Conservation (phyloP, 2,113 vertebrate species). For the Bubalus kerabau region DNA sequence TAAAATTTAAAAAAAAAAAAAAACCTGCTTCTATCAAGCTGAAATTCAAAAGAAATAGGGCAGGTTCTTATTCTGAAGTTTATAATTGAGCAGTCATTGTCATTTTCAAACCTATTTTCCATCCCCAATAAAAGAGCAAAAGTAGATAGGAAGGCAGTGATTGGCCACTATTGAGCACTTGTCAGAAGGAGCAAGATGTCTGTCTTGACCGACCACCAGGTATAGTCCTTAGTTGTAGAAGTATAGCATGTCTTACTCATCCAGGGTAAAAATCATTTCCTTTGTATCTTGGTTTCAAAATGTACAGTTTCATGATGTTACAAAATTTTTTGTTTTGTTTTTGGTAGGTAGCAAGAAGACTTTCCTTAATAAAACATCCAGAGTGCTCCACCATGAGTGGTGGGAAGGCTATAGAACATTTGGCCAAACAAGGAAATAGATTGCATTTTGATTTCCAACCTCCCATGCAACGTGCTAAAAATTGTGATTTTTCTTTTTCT, state of each 20-base stretch:
- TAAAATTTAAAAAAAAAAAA: background rate
- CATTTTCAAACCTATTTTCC: background rate
- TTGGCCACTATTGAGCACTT: background rate
- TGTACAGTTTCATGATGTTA: background rate
- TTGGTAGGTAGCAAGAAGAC: conserved; percentile 90
- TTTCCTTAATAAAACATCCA: conserved; percentile 87
- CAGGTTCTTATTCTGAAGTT: background rate
- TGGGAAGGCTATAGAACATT: conserved; percentile 90
- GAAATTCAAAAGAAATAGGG: background rate
- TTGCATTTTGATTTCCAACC: conserved; percentile 75
- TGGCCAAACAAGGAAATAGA: conserved; percentile 85
- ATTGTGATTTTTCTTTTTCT: conserved; percentile 94
- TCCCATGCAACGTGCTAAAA: conserved; percentile 84
- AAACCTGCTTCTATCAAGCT: background rate
- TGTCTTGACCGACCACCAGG: background rate
- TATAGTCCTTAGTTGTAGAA: background rate
- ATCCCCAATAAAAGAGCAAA: background rate
- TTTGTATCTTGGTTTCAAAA: background rate
- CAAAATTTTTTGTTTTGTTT: background rate
- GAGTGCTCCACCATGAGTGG: conserved; percentile 87
- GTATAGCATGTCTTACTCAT: background rate
- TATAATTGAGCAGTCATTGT: background rate
- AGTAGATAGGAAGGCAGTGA: background rate
- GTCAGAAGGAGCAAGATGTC: background rate
- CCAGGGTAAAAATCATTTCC: background rate